These are phyloP conservation scores for Drosophila funebris DNA, from an alignment of 1,140 invertebrate genomes.

Conservation along the genomic window DNA sequence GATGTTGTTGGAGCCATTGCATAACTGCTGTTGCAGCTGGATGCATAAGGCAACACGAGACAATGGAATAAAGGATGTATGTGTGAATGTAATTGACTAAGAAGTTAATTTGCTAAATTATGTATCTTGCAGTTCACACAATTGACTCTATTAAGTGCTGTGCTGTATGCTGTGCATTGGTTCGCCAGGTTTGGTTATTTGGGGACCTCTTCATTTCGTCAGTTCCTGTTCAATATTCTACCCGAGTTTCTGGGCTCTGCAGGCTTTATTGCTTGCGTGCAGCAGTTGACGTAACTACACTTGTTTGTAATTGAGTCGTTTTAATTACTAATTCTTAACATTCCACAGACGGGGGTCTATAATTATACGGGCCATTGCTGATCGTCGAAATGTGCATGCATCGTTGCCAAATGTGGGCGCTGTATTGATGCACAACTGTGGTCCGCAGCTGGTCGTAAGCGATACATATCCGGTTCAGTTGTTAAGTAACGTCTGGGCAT, in stretches of 20 bases:
- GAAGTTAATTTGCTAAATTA: background rate
- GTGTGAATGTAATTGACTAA: background rate
- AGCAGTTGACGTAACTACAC: conserved; percentile 59
- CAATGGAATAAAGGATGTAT: conserved; percentile 63
- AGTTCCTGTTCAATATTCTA: conserved; percentile 61
- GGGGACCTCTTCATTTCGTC: conserved; percentile 38
- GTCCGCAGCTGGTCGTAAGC: conserved; percentile 71
- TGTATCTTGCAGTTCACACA: conserved; percentile 67
- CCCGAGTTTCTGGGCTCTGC: conserved; percentile 63
- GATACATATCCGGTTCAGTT: conserved; percentile 75
- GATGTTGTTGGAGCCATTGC: conserved; percentile 55
- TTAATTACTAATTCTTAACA: conserved; percentile 47
- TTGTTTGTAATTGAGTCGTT: conserved; percentile 26
- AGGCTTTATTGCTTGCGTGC: conserved; percentile 54
- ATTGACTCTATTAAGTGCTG: conserved; percentile 60
- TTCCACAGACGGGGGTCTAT: conserved; percentile 59
- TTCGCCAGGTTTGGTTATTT: conserved; percentile 48
- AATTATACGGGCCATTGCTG: conserved; percentile 56
- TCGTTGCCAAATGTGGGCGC: conserved; percentile 77
- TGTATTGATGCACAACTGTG: conserved; percentile 62
- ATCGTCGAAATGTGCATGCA: conserved; percentile 66
- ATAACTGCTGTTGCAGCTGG: conserved; percentile 80
- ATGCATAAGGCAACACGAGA: conserved; percentile 55
- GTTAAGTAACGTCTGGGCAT: conserved; percentile 63
- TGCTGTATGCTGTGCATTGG: conserved; percentile 65